Base-by-base conservation (phyloP, 2,113 vertebrate species). In the Eleginops maclovinus region DNA sequence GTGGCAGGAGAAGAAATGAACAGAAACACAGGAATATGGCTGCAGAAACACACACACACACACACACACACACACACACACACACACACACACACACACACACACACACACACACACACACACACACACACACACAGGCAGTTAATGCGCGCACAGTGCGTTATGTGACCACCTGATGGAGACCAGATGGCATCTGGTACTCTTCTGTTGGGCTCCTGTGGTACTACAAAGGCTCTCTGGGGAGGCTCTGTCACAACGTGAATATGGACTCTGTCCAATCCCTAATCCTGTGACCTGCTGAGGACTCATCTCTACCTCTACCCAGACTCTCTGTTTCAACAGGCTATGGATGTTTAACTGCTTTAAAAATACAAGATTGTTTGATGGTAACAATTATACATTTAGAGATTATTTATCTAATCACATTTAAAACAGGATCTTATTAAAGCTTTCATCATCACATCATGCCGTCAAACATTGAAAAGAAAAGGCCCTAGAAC, bases 121-220 rank as follows among this genome's bases (percentile, higher is more conserved):
- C n/a, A n/a, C n/a, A n/a, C n/a, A n/a, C n/a, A 51, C 47, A 70
- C 70, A 49, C 75, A 61, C 59, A 40, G 13, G 11, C 43, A 80
- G 40, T 14, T 19, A 44, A 55, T 36, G 64, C 9, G 40, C 22
- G 49, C 60, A 43, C 71, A 53, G 66, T 51, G 72, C 80, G 79
- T 62, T 61, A 47, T 64, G 44, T 26, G 78, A 70, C 80, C 72
- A 59, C 76, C 81, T 79, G 75, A 89, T 74, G 75, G 67, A 87
- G 86, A 72, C 56, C 89, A 91, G 85, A 87, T 91, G 87, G 90
- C 46, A 22, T 40, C 71, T 54, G 83, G 81, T 53, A 82, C 75
- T 77, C 86, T 77, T 87, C 61, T 79, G 28, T 72, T 58, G 55
- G 69, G 69, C 78, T 83, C 72, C 83, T 81, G 63, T 77, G 79